Percentiles rank a stretch among this genome's conserved stretches.
These are phyloP conservation scores for Xerus inauris DNA, from an alignment of 2,113 vertebrate species.

Conservation along the genomic window DNA sequence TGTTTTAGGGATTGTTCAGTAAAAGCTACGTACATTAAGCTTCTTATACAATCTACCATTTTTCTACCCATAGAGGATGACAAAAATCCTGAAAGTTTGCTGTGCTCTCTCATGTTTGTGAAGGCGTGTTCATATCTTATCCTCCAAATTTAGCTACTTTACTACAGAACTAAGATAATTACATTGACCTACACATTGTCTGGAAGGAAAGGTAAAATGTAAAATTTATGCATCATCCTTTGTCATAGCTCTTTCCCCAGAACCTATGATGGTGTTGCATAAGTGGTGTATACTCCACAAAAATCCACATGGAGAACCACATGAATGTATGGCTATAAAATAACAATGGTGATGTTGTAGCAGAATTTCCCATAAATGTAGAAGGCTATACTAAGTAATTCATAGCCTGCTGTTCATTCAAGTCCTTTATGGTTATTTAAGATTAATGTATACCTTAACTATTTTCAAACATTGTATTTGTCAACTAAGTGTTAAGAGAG, in stretches of 20 bases:
- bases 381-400: slow-evolving; percentile 27
- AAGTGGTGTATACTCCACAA: neutral
- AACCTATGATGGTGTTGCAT: neutral
- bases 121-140: neutral
- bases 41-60: neutral
- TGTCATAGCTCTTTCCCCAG: neutral
- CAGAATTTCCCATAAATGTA: neutral
- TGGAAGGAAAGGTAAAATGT: neutral
- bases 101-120: neutral
- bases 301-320: neutral
- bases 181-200: neutral
- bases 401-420: neutral
- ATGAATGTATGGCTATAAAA: neutral
- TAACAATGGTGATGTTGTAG: neutral
- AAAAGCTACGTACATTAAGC: neutral
- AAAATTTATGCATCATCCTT: neutral
- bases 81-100: neutral
- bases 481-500: neutral
- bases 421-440: neutral
- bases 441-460: slow-evolving; percentile 14
- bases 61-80: neutral
- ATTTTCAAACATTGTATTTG: neutral
- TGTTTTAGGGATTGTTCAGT: neutral
- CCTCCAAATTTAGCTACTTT: neutral
- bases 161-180: neutral